Conservation (phyloP, 1,140 invertebrate genomes). For the Ceratina australensis region DNA sequence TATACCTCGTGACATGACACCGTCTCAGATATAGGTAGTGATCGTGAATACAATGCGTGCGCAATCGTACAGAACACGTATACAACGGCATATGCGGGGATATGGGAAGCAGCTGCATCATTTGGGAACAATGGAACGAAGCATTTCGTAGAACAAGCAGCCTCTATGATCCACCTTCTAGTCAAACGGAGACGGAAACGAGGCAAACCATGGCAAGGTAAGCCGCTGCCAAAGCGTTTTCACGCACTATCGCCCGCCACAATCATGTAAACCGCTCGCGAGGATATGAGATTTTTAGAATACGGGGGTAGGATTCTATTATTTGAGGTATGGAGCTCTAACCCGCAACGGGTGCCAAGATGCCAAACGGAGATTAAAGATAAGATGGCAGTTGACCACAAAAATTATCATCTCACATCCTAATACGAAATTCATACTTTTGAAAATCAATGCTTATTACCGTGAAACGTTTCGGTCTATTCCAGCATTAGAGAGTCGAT, state of each 20-base stretch:
- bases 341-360: background rate
- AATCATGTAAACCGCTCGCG: background rate
- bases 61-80: constrained; percentile 50
- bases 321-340: background rate
- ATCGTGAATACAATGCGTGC: constrained; percentile 39
- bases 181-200: constrained; percentile 8
- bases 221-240: constrained; percentile 35
- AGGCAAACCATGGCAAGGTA: background rate
- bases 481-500: too few species aligned
- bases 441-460: too few species aligned
- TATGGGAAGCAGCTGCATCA: constrained; percentile 58
- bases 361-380: background rate
- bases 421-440: too few species aligned
- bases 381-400: too few species aligned
- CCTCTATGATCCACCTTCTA: constrained; percentile 47
- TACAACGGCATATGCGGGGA: constrained; percentile 40
- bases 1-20: constrained; percentile 40
- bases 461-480: too few species aligned
- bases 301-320: background rate
- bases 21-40: constrained; percentile 13
- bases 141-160: constrained; percentile 60
- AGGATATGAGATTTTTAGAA: background rate
- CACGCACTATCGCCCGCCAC: constrained; percentile 32
- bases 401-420: too few species aligned
- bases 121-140: constrained; percentile 55